These are phyloP conservation scores for Microtus pennsylvanicus DNA, from an alignment of 2,113 vertebrate species.

Conservation along the genomic window DNA sequence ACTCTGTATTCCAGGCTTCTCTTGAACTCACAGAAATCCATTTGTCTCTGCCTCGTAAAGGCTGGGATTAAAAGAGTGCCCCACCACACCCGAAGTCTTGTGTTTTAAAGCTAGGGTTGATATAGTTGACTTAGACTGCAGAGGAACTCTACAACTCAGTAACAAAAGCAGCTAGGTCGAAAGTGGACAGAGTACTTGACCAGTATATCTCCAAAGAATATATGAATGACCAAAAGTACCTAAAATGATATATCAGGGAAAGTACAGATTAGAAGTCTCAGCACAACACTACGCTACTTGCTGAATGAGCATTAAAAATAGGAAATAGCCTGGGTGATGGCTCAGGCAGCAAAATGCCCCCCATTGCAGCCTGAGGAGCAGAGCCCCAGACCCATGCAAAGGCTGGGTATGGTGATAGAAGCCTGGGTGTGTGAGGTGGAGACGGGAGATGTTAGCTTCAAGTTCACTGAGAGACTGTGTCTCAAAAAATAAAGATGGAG, in stretches of 20 bases:
- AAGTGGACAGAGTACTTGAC: constrained; percentile 19
- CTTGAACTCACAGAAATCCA: not conserved
- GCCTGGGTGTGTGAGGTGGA: not conserved
- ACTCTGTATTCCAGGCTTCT: not conserved
- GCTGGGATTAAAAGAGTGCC: not conserved
- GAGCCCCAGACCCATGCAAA: not conserved
- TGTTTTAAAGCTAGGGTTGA: not conserved
- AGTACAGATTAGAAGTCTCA: not conserved
- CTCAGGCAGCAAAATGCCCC: too few relatives aligned
- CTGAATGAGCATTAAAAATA: not conserved
- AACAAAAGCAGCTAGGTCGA: not conserved
- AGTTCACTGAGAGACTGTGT: not conserved
- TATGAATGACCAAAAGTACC: not conserved
- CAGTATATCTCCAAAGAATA: not conserved
- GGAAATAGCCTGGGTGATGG: not conserved
- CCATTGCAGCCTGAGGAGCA: not conserved
- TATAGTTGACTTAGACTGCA: not conserved
- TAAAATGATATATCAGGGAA: not conserved
- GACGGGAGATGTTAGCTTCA: not conserved
- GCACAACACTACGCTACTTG: not conserved
- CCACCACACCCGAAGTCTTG: not conserved
- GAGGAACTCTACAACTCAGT: not conserved
- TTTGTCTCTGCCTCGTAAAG: not conserved
- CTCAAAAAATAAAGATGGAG: not conserved
- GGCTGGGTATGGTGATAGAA: not conserved